These are phyloP conservation scores for Sphinx pinastri DNA, from an alignment of 2,888 invertebrate species.

Conservation along the genomic window DNA sequence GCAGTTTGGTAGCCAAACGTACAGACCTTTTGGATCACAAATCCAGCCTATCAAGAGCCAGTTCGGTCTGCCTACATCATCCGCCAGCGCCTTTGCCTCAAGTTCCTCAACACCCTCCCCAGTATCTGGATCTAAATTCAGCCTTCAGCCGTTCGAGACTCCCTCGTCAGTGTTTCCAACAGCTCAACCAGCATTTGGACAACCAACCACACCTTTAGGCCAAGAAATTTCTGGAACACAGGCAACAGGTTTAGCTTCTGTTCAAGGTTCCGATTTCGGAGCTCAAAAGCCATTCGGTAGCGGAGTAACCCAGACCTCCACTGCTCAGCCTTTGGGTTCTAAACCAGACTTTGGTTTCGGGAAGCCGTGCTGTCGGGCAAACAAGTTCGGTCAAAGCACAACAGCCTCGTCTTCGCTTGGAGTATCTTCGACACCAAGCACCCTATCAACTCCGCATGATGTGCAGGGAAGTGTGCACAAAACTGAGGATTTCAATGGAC, in stretches of 20 bases:
- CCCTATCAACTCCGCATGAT: neutral
- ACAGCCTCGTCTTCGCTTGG: neutral
- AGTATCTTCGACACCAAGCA: neutral
- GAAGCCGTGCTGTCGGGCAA: slow-evolving; percentile 22
- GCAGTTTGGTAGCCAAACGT: slow-evolving; percentile 5
- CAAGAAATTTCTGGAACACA: slow-evolving; percentile 12
- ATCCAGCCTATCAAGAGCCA: slow-evolving; percentile 12
- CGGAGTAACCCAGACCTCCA: neutral
- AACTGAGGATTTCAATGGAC: slow-evolving; percentile 65
- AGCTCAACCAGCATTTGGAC: slow-evolving; percentile 9
- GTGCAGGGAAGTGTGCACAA: slow-evolving; percentile 30
- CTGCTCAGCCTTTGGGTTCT: slow-evolving; percentile 34
- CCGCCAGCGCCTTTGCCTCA: slow-evolving; percentile 22
- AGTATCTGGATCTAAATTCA: neutral
- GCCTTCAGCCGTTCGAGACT: neutral
- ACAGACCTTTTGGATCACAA: slow-evolving; percentile 12
- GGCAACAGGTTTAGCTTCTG: neutral
- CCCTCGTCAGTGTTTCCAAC: slow-evolving; percentile 14
- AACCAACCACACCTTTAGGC: slow-evolving; percentile 14
- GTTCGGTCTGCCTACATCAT: slow-evolving; percentile 24
- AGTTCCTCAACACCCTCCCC: slow-evolving; percentile 8
- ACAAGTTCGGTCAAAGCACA: slow-evolving; percentile 12
- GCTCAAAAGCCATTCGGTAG: slow-evolving; percentile 23
- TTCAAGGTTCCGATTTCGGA: neutral
- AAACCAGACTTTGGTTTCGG: slow-evolving; percentile 21